A percentile compares a stretch with the other conserved stretches of the same genome.
These are phyloP conservation scores for Mormyrops boulengeri DNA, from an alignment of 2,797 vertebrate species.

Conservation along the genomic window DNA sequence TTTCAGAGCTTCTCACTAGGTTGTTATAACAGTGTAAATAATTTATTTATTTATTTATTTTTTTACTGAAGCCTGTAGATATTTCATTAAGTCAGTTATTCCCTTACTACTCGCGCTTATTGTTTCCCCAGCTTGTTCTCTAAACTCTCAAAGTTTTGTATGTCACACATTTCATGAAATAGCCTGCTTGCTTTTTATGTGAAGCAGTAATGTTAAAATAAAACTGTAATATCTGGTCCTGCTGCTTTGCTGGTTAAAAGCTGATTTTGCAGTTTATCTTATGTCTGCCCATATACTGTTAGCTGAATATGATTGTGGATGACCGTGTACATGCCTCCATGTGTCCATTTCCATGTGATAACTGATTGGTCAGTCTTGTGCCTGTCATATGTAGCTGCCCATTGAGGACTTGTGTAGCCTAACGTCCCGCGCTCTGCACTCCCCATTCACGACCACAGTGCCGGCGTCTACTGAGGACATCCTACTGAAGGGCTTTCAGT, in stretches of 20 bases:
- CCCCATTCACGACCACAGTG: slow-evolving; percentile 64
- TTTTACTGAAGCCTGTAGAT: background rate
- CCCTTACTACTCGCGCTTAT: background rate
- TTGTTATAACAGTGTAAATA: background rate
- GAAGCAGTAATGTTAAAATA: background rate
- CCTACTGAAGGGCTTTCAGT: slow-evolving; percentile 78
- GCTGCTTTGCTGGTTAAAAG: background rate
- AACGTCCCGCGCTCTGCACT: slow-evolving; percentile 67
- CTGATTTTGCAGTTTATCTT: background rate
- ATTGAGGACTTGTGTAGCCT: slow-evolving; percentile 89
- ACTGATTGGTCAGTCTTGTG: slow-evolving; percentile 14
- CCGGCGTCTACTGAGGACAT: slow-evolving; percentile 86
- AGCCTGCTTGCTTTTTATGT: background rate
- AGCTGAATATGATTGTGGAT: background rate
- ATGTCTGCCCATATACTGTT: background rate
- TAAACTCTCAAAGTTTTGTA: background rate
- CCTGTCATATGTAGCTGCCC: slow-evolving; percentile 69
- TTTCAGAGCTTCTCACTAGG: background rate
- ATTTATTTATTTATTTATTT: background rate
- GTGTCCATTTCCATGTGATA: slow-evolving; percentile 3
- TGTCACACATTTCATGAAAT: background rate
- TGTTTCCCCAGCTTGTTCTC: background rate
- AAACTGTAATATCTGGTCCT: background rate
- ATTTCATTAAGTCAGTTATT: background rate
- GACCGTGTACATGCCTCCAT: background rate